Conservation (phyloP, 2,888 invertebrate genomes). For the Scotopteryx bipunctaria region DNA sequence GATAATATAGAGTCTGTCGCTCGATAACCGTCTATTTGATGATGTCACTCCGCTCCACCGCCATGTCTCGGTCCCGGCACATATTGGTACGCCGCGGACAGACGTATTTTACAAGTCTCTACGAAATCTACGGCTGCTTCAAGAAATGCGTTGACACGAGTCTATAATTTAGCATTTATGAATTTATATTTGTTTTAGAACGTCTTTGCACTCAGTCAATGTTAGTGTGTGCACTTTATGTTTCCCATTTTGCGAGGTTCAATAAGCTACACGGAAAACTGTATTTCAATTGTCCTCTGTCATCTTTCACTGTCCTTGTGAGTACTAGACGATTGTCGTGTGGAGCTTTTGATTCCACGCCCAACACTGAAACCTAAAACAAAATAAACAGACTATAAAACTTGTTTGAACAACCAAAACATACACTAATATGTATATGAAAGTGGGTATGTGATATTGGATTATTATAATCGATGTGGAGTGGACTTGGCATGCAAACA, state of each 20-base stretch:
- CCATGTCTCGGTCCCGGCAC: conserved; percentile 92
- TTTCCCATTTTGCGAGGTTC: conserved; percentile 29
- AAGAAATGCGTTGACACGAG: conserved; percentile 95
- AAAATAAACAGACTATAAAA: conserved; percentile 28
- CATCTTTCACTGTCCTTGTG: conserved; percentile 50
- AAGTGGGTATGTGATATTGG: no score
- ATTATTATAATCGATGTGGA: conserved; percentile 2
- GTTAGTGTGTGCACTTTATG: conserved; percentile 43
- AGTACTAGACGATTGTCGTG: conserved; percentile 15
- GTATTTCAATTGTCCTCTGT: conserved; percentile 69
- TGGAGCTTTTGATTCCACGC: conserved; percentile 11
- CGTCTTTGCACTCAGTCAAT: conserved; percentile 57
- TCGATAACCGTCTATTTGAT: conserved; percentile 65
- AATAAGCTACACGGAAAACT: conserved; percentile 23
- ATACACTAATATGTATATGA: no score
- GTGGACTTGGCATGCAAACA: conserved; percentile 1
- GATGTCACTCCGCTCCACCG: conserved; percentile 65
- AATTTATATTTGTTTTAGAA: conserved; percentile 64
- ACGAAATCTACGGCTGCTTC: conserved; percentile 93
- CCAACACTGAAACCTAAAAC: conserved; percentile 51
- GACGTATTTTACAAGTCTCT: conserved; percentile 37
- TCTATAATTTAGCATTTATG: conserved; percentile 94
- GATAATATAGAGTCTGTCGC: conserved; percentile 42
- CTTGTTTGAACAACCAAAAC: neutral
- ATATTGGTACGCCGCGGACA: conserved; percentile 77